phyloP scores from a whole-genome alignment of 2,113 vertebrate species.

The Sporophila hypoxantha region DNA sequence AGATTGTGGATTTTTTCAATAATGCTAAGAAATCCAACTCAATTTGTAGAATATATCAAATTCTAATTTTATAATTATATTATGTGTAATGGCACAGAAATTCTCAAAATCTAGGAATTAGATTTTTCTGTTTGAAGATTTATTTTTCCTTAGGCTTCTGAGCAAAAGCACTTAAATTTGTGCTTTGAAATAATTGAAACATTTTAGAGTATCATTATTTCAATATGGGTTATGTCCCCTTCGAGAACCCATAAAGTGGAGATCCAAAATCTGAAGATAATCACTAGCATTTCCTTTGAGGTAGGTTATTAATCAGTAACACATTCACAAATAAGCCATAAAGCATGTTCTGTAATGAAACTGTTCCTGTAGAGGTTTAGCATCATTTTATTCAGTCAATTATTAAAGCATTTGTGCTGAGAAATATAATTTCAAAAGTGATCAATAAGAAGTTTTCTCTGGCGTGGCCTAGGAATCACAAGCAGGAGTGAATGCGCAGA shows the following conservation, averaged over 20 bases:
- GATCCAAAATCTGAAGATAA: not conserved
- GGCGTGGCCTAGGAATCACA: not conserved
- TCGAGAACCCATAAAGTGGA: not conserved
- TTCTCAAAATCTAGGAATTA: not conserved
- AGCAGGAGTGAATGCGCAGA: not conserved
- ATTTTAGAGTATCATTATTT: not conserved
- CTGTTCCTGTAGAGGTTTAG: not conserved
- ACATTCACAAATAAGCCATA: conserved; percentile 24
- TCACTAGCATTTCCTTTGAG: not conserved
- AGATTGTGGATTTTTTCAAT: not conserved
- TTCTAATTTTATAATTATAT: not conserved
- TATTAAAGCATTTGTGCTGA: conserved; percentile 37
- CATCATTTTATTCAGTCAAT: conserved; percentile 26
- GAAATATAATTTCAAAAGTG: conserved; percentile 38
- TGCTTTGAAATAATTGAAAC: not conserved
- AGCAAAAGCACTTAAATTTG: not conserved
- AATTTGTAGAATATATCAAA: not conserved
- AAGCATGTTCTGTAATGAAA: not conserved
- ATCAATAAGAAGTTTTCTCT: conserved; percentile 12
- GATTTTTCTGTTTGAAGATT: not conserved
- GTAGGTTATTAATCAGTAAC: not conserved
- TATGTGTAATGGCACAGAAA: not conserved
- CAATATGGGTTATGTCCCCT: not conserved
- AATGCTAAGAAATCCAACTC: not conserved
- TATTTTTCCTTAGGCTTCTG: not conserved